Conservation (phyloP, 1,140 invertebrate genomes). For the Trachymyrmex cornetzi region DNA sequence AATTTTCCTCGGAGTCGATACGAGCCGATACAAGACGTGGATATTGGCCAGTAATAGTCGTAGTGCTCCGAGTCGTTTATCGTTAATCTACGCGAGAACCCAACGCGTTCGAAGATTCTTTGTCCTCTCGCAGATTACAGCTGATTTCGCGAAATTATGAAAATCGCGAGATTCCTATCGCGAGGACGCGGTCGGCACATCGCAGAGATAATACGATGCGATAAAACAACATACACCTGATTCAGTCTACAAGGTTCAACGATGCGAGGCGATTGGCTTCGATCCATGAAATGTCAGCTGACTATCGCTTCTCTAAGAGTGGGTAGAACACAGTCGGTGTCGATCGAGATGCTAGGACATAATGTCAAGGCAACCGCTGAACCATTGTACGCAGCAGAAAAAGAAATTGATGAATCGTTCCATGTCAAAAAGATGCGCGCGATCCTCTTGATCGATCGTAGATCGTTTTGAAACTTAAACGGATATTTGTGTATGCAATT, state of each 20-base stretch:
- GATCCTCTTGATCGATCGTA: neutral
- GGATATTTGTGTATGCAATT: neutral
- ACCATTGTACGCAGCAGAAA: constrained; percentile 59
- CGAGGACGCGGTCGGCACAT: constrained; percentile 29
- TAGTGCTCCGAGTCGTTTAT: neutral
- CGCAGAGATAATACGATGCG: constrained; percentile 34
- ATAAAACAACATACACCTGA: constrained; percentile 68
- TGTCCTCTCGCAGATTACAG: constrained; percentile 39
- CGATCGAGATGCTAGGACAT: constrained; percentile 67
- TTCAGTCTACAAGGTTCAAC: constrained; percentile 61
- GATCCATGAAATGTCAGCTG: constrained; percentile 74
- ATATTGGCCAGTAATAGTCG: neutral
- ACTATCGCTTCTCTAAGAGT: constrained; percentile 66
- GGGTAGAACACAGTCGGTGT: constrained; percentile 41
- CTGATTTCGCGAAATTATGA: constrained; percentile 58
- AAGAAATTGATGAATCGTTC: constrained; percentile 56
- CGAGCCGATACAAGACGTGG: constrained; percentile 1
- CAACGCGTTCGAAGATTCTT: neutral
- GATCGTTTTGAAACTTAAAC: neutral
- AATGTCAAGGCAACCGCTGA: constrained; percentile 75
- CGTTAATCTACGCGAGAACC: constrained; percentile 31
- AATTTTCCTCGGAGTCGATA: constrained; percentile 30
- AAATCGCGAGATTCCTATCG: constrained; percentile 44
- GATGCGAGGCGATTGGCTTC: constrained; percentile 66
- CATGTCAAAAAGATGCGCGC: constrained; percentile 47